These are phyloP conservation scores for Umimayanthus chanpuru DNA, from an alignment of 92 coral and sea anemone species.

Conservation along the genomic window DNA sequence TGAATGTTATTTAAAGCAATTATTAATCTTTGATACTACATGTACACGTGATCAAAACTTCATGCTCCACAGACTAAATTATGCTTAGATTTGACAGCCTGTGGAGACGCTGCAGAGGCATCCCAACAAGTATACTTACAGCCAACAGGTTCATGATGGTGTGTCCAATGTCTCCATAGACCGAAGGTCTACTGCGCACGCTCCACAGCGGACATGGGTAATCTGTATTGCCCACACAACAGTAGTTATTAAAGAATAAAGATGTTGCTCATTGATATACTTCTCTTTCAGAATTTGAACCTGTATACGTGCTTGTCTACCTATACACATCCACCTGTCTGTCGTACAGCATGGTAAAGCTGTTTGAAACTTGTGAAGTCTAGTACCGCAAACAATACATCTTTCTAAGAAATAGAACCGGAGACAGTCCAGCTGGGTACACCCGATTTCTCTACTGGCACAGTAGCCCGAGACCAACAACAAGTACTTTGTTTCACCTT, in stretches of 20 bases:
- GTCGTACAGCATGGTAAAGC: too few relatives aligned
- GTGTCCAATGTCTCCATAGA: constrained; percentile 95
- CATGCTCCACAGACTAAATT: background rate
- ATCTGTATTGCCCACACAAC: constrained; percentile 55
- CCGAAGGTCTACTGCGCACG: constrained; percentile 83
- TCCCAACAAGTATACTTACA: constrained; percentile 56
- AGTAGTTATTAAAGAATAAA: too few relatives aligned
- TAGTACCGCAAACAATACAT: background rate
- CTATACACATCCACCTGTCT: too few relatives aligned
- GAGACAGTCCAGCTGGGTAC: background rate
- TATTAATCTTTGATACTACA: too few relatives aligned
- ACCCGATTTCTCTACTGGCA: background rate
- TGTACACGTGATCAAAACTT: background rate
- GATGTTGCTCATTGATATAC: too few relatives aligned
- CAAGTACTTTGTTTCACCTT: too few relatives aligned
- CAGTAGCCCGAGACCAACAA: too few relatives aligned
- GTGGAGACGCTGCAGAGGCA: background rate
- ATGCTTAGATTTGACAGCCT: background rate
- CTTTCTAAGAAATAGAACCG: background rate
- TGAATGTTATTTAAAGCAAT: too few relatives aligned
- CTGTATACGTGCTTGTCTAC: too few relatives aligned
- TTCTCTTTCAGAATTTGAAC: too few relatives aligned
- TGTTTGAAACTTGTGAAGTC: too few relatives aligned
- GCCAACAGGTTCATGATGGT: constrained; percentile 97
- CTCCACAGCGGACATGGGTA: constrained; percentile 99